Percentiles rank a stretch among this genome's conserved stretches.
These are phyloP conservation scores for Pemphredon lugubris DNA, from an alignment of 2,888 invertebrate species.

Conservation along the genomic window DNA sequence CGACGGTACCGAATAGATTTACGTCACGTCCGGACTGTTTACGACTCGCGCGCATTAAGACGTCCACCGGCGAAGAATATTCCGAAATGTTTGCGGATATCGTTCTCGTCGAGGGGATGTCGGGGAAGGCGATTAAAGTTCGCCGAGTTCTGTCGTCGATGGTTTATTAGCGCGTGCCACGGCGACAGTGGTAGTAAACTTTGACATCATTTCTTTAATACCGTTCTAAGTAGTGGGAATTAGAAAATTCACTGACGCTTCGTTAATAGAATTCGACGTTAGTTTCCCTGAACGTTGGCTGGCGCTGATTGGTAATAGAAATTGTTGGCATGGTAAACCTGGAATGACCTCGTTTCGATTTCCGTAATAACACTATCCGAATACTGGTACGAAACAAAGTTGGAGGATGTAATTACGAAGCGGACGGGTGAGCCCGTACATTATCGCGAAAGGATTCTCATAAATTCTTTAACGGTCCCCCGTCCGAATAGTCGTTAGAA, in stretches of 20 bases:
- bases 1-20: slow-evolving; percentile 76
- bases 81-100: slow-evolving; percentile 13
- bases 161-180: too few species aligned
- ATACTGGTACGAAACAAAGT: neutral
- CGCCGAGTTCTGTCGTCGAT: too few species aligned
- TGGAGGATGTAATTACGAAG: slow-evolving; percentile 36
- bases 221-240: too few species aligned
- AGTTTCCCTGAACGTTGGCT: too few species aligned
- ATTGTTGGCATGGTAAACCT: neutral
- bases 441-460: slow-evolving; percentile 57
- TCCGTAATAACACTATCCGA: neutral
- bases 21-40: slow-evolving; percentile 66
- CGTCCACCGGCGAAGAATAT: slow-evolving; percentile 54
- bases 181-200: too few species aligned
- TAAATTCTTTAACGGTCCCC: slow-evolving; percentile 52
- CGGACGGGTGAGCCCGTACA: slow-evolving; percentile 23
- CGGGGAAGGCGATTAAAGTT: neutral
- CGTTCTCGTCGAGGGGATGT: neutral
- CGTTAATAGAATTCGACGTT: too few species aligned
- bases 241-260: too few species aligned
- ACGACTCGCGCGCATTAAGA: slow-evolving; percentile 63
- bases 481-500: slow-evolving; percentile 61
- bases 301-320: too few species aligned
- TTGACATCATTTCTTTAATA: too few species aligned
- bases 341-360: neutral